phyloP scores from a whole-genome alignment of 2,113 vertebrate genomes.

The Scalopus aquaticus region DNA sequence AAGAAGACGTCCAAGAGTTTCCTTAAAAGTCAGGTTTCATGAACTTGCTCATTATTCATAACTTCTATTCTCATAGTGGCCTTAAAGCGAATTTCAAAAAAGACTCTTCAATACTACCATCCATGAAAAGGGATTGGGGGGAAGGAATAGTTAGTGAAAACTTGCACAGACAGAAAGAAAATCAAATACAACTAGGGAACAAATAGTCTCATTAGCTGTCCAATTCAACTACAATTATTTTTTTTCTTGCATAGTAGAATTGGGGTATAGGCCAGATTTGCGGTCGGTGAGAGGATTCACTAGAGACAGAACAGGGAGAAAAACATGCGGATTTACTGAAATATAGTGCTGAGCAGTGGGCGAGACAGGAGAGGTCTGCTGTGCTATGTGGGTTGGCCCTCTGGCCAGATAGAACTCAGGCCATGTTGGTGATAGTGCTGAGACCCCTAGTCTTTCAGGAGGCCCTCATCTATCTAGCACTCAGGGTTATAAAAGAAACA shows the following conservation, averaged over 20 bases:
- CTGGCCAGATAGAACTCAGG: too few species aligned
- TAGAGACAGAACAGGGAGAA: too few species aligned
- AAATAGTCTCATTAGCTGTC: not conserved
- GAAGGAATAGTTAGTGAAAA: not conserved
- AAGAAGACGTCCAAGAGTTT: not conserved
- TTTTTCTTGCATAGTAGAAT: too few species aligned
- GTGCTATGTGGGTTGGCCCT: too few species aligned
- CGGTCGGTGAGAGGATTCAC: too few species aligned
- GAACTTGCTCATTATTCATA: not conserved
- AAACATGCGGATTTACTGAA: too few species aligned
- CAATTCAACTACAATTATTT: not conserved
- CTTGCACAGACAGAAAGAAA: not conserved
- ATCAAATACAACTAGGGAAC: not conserved
- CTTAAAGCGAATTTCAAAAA: constrained; percentile 33
- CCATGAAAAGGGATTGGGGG: not conserved
- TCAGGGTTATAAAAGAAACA: not conserved
- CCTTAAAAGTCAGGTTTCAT: not conserved
- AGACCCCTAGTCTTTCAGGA: too few species aligned
- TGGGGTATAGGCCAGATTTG: too few species aligned
- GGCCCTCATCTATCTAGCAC: too few species aligned
- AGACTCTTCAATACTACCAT: not conserved
- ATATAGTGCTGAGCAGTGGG: too few species aligned
- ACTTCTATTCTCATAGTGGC: not conserved
- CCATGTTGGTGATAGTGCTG: too few species aligned
- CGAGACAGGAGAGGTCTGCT: too few species aligned